Evolutionary conservation across 92 coral and sea anemone species (phyloP), one percentile per base, ranked within the genome.

Genomic region (Bergia sp.): DNA sequence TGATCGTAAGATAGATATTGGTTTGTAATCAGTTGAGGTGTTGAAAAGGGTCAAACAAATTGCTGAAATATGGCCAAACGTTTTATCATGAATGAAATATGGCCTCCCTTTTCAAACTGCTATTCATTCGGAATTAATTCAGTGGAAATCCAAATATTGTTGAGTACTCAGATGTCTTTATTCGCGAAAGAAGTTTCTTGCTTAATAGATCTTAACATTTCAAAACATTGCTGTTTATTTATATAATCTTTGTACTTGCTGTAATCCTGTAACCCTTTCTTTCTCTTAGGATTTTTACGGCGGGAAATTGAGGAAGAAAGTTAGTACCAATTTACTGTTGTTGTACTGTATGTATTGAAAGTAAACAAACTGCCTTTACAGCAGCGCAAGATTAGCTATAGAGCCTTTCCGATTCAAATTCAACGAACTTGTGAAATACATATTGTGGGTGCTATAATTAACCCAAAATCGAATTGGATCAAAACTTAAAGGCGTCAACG

Each of bases 31-130:
- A 72, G 42, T 72, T 72, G 76, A 72, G 76, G 76, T 36, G 76
- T 72, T 72, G 76, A 72, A 72, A 72, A 72, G 76, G 41, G 76
- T 72, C 41, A 72, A 72, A 72, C 76, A 72, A 72, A 72, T 72
- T 72, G 76, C 42, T 72, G 76, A 72, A 23, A 72, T 72, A 37
- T 72, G 76, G 76, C 13, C 36, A 72, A 36, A 72, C 76, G 41
- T 72, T 72, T 72, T 72, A 72, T 36, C 76, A 72, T 37, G 76
- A 72, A 8, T 72, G 76, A 72, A 72, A 72, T 72, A 72, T 72
- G 39, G 16, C 76, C 16, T 5, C 76, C 76, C 16, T 36, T 23
- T 72, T 72, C 40, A 4, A 72, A 72, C 36, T 42, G 76, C 7
- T 7, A 72, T 65, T 44, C 23, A 61, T 82, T 61, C 55, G 73